Percentiles rank a stretch among this genome's conserved stretches.
These are phyloP conservation scores for Lepisosteus osseus DNA, from an alignment of 2,113 vertebrate genomes.

Conservation along the genomic window DNA sequence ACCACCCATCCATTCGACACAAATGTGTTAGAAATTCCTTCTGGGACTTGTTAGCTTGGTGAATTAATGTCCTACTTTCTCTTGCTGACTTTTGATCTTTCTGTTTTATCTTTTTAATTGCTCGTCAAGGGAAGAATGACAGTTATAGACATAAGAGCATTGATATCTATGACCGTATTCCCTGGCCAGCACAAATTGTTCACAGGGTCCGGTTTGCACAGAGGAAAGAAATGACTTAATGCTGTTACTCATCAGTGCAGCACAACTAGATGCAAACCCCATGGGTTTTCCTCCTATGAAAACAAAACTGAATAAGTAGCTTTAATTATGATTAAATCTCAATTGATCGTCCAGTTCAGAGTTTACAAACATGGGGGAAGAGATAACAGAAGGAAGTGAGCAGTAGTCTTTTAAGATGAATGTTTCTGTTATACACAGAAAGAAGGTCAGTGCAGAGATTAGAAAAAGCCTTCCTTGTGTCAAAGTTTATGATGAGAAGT, in stretches of 20 bases:
- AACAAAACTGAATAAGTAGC: too few relatives aligned
- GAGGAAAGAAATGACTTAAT: not conserved
- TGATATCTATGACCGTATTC: constrained; percentile 35
- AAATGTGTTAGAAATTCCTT: constrained; percentile 40
- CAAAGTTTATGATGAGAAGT: too few relatives aligned
- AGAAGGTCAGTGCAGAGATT: too few relatives aligned
- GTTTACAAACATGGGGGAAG: too few relatives aligned
- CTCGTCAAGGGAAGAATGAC: constrained; percentile 38
- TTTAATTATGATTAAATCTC: too few relatives aligned
- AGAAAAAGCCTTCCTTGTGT: too few relatives aligned
- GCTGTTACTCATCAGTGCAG: not conserved
- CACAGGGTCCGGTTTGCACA: constrained; percentile 33
- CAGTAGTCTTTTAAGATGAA: too few relatives aligned
- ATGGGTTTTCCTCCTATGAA: too few relatives aligned
- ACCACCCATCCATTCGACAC: constrained; percentile 19
- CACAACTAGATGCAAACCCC: not conserved
- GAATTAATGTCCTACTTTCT: constrained; percentile 41
- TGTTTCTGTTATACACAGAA: too few relatives aligned
- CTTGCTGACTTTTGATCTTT: constrained; percentile 48
- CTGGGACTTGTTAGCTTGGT: constrained; percentile 38
- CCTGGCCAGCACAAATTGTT: constrained; percentile 34
- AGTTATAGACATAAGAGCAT: constrained; percentile 43
- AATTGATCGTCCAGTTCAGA: too few relatives aligned
- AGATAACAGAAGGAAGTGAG: too few relatives aligned
- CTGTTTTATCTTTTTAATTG: constrained; percentile 53